Evolutionary conservation across 2,888 invertebrate species (phyloP).

Genomic region (Phlogophora meticulosa): DNA sequence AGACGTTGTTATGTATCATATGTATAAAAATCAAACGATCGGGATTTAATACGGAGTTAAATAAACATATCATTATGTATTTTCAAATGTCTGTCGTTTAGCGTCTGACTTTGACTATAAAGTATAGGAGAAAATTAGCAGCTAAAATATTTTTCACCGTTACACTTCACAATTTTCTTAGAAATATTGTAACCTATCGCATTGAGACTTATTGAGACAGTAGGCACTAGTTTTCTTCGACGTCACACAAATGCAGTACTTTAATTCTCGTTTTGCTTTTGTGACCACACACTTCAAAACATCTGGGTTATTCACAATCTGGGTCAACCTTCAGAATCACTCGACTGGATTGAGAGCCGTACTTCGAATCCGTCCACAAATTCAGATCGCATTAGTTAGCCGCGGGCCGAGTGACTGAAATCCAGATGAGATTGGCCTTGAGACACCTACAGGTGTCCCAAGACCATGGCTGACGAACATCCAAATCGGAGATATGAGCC

Average conservation of each 20-base stretch:
- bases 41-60: too few species aligned
- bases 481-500: constrained; percentile 11
- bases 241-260: too few species aligned
- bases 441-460: constrained; percentile 5
- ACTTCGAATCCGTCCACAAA: constrained; percentile 29
- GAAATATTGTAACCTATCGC: not conserved
- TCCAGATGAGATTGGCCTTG: constrained; percentile 23
- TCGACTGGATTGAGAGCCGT: constrained; percentile 33
- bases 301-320: constrained; percentile 20
- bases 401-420: not conserved
- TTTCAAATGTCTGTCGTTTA: too few species aligned
- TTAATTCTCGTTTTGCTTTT: not conserved
- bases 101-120: too few species aligned
- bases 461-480: not conserved
- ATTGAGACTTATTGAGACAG: too few species aligned
- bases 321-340: constrained; percentile 31
- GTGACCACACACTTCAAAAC: constrained; percentile 5
- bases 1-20: not conserved
- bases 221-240: too few species aligned
- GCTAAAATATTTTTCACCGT: not conserved
- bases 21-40: too few species aligned
- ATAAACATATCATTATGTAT: too few species aligned
- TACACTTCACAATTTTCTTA: not conserved
- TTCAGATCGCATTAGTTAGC: constrained; percentile 39
- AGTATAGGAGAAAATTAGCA: not conserved